Base-by-base conservation (phyloP, 2,113 vertebrate species). In the Symphodus melops region DNA sequence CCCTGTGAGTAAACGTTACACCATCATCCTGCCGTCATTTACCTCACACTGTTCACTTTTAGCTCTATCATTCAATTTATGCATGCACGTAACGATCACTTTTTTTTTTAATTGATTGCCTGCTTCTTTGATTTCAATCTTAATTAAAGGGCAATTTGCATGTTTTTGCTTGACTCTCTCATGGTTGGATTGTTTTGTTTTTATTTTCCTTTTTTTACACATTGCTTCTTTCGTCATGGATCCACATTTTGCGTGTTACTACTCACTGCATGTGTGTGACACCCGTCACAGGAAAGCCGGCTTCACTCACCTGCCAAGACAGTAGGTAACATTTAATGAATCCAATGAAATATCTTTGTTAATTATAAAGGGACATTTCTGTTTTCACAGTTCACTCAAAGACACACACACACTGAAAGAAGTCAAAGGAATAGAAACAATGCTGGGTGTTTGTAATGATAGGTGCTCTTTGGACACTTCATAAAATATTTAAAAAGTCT, bases 241-340 rank as follows among this genome's bases (percentile, higher is more conserved):
- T 79, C 25, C 1, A 37, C 72, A n/a, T 79, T 70, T 68, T 75
- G 70, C 65, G 63, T 56, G 78, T 86, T 75, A 52, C 66, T 72
- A 58, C 67, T 68, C 57, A 17, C 81, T n/a, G n/a, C n/a, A n/a
- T n/a, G n/a, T 90, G 39, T 62, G 68, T 54, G 5, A 85, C 72
- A 71, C 67, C 65, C 72, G 59, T 79, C 55, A 52, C 92, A 94
- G 93, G 91, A 63, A 94, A 94, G 79, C 93, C 25, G n/a, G n/a
- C n/a, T n/a, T 91, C 89, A 0, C 91, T 86, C 85, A 91, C 88
- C 87, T 95, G 93, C 92, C 91, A 92, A 92, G 90, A 94, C 90
- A 94, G 93, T 94, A 95, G 94, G 94, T 94, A 92, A 88, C 91
- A 88, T 92, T 92, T 91, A 82, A 84, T n/a, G n/a, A 28, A 5